Evolutionary conservation across 1,140 invertebrate genomes (phyloP), one percentile per base, ranked within the genome.

Genomic region (Bicyclus anynana): DNA sequence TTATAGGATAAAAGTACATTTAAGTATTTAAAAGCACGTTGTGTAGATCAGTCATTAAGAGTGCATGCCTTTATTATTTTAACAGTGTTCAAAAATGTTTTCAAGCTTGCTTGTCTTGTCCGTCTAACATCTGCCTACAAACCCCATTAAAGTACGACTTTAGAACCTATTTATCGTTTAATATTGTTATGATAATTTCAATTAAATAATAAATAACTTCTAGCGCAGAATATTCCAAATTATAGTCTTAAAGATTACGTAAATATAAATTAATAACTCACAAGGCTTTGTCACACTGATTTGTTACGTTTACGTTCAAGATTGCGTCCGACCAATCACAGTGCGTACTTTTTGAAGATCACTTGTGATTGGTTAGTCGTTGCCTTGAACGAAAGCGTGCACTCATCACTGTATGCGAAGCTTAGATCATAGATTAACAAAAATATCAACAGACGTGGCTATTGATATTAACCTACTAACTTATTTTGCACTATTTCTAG

Each of bases 381-480:
- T n/a, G n/a, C n/a, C n/a, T n/a, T n/a, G n/a, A n/a, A n/a, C n/a
- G n/a, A n/a, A n/a, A n/a, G n/a, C n/a, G n/a, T n/a, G n/a, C n/a
- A n/a, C n/a, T n/a, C n/a, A n/a, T n/a, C n/a, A n/a, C n/a, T n/a
- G n/a, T n/a, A n/a, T n/a, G n/a, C n/a, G n/a, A n/a, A n/a, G n/a
- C n/a, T n/a, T n/a, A n/a, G n/a, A 13, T 13, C 2, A 47, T 2
- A 5, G 2, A 13, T 14, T 13, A 26, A 23, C 20, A 26, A 47
- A n/a, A 16, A 14, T 16, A 16, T 16, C 44, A 12, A 13, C 27
- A 26, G 21, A 47, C 5, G 17, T 44, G 40, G 10, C 20, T 21
- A 21, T 13, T 21, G 1, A 27, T 27, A 76, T 69, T 80, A 80
- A 82, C 71, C 57, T 65, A 79, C 77, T 84, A 82, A 84, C 77